These are phyloP conservation scores for Plagodis pulveraria DNA, from an alignment of 2,888 invertebrate species.

Conservation along the genomic window DNA sequence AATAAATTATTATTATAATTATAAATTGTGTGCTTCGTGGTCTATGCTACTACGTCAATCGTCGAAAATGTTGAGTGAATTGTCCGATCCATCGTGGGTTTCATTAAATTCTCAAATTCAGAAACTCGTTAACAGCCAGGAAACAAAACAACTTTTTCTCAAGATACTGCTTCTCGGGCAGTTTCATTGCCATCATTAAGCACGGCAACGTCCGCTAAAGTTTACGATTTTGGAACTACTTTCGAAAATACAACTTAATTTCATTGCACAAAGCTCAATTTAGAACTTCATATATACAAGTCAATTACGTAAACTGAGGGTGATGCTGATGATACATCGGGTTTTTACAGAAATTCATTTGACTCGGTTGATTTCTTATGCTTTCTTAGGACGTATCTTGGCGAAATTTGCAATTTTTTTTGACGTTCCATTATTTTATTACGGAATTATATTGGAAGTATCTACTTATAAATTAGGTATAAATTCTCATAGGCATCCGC, in stretches of 20 bases:
- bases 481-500: no score
- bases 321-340: constrained; percentile 16
- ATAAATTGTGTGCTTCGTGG: no score
- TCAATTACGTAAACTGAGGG: constrained; percentile 11
- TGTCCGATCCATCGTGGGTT: no score
- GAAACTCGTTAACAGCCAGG: no score
- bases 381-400: neutral
- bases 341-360: constrained; percentile 16
- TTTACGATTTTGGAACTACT: constrained; percentile 10
- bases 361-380: neutral
- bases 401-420: no score
- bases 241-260: neutral
- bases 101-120: no score
- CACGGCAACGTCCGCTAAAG: constrained; percentile 8
- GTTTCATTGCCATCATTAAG: constrained; percentile 13
- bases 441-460: no score
- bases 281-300: neutral
- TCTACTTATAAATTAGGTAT: no score
- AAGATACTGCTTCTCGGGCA: neutral
- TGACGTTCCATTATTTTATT: no score
- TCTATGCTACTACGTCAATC: no score
- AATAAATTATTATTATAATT: no score
- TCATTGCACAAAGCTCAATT: constrained; percentile 2
- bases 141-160: neutral
- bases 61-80: no score